These are phyloP conservation scores for Mactromeris polynyma DNA, from an alignment of 2,888 invertebrate genomes.

Conservation along the genomic window DNA sequence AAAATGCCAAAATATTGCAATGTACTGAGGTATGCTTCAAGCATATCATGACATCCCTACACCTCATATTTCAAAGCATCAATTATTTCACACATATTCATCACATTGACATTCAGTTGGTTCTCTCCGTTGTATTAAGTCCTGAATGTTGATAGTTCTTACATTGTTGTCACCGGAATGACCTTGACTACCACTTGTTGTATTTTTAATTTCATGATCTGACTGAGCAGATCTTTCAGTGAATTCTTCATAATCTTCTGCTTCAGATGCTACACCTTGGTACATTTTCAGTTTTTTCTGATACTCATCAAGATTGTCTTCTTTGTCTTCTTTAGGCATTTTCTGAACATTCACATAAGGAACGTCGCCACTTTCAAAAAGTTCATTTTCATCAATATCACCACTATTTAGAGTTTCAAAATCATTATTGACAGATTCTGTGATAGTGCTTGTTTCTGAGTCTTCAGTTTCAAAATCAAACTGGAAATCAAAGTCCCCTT, in stretches of 20 bases:
- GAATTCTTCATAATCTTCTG: slow-evolving; percentile 27
- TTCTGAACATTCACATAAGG: slow-evolving; percentile 24
- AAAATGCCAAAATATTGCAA: too few relatives aligned
- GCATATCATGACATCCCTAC: too few relatives aligned
- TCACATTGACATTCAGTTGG: slow-evolving; percentile 47
- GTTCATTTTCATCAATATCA: slow-evolving; percentile 40
- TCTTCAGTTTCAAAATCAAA: slow-evolving; percentile 41
- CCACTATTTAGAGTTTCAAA: background rate
- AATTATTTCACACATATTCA: slow-evolving; percentile 44
- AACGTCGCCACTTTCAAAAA: slow-evolving; percentile 36
- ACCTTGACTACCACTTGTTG: background rate
- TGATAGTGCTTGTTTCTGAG: slow-evolving; percentile 55
- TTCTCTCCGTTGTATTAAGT: slow-evolving; percentile 26
- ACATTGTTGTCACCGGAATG: background rate
- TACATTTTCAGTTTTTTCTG: slow-evolving; percentile 38
- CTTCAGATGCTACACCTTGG: slow-evolving; percentile 10
- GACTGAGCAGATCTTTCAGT: slow-evolving; percentile 33
- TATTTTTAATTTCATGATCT: background rate
- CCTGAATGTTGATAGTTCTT: slow-evolving; percentile 21
- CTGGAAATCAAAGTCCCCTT: slow-evolving; percentile 45
- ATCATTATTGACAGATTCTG: slow-evolving; percentile 41
- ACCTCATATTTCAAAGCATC: too few relatives aligned
- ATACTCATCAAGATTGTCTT: slow-evolving; percentile 13
- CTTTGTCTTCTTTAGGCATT: slow-evolving; percentile 16
- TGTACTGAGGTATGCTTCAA: too few relatives aligned